Base-by-base conservation (phyloP, 2,797 vertebrate genomes). In the Gallinago stenura region DNA sequence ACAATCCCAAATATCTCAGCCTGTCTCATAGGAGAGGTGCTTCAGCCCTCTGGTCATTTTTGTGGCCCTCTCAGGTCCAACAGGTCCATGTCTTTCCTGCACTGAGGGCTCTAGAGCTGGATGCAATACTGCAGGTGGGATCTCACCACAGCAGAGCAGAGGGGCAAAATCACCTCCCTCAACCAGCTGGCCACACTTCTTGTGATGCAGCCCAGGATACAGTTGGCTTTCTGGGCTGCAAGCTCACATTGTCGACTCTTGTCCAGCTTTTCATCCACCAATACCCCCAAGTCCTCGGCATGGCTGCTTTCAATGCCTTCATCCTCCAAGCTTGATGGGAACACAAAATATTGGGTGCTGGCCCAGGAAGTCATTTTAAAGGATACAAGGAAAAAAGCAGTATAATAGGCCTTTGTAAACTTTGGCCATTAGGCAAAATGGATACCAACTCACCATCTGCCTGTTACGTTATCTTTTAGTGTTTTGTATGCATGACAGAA, bases 191-290 rank as follows among this genome's bases (percentile, higher is more conserved):
- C 25, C 58, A 61, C 26, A 9, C 25, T 39, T 43, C 41, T 43
- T 61, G 37, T 17, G 35, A 61, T 39, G 58, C 17, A 61, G 35
- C 17, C 25, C 35, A 61, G 35, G 35, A 22, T 48, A 48, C 7
- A 3, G 15, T 7, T 60, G 57, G 24, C 33, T 22, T 37, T 60
- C 33, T 25, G 16, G 24, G 35, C 33, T 37, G 24, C 6, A 1
- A 50, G 31, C 2, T 1, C 31, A 31, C 26, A 5, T 16, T 43
- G 19, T 13, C 0, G 0, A 7, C 10, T 58, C 76, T 58, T 14
- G 25, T 19, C 7, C 50, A 50, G 26, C 19, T 43, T 66, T 57
- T 66, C n/a, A 31, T 33, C 25, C 21, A 31, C 12, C 28, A 15
- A 7, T 56, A 60, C 31, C 18, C 7, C 10, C 41, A 48, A 35